A percentile compares a stretch with the other conserved stretches of the same genome.
Evolutionary conservation across 1,140 invertebrate genomes (phyloP).

Genomic region (Drusus annulatus): DNA sequence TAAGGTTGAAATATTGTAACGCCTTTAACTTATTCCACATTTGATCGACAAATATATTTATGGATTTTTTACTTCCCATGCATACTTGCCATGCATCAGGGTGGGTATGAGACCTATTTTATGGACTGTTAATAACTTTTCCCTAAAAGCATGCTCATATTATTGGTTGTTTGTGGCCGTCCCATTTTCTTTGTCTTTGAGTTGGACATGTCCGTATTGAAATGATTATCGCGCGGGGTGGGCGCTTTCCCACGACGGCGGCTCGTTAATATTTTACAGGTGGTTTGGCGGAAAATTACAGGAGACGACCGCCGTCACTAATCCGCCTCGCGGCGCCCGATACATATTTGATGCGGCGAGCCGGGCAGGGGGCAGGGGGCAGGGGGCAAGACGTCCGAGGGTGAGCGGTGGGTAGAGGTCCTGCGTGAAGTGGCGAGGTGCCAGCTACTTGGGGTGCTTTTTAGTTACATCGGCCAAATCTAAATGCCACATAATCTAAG

Average conservation of each 20-base stretch:
- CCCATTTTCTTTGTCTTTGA: neutral
- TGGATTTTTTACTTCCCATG: too few relatives aligned
- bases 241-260: constrained; percentile 8
- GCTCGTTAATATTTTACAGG: constrained; percentile 37
- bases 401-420: neutral
- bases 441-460: too few relatives aligned
- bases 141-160: too few relatives aligned
- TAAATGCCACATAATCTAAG: too few relatives aligned
- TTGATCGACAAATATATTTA: too few relatives aligned
- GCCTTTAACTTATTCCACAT: too few relatives aligned
- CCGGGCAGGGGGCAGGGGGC: neutral
- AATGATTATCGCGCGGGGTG: neutral
- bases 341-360: constrained; percentile 23
- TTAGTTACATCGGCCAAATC: too few relatives aligned
- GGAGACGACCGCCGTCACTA: constrained; percentile 14
- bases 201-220: neutral
- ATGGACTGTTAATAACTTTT: too few relatives aligned
- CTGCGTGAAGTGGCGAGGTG: neutral
- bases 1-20: too few relatives aligned
- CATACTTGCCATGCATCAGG: too few relatives aligned
- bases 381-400: neutral
- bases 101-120: too few relatives aligned
- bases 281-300: constrained; percentile 33
- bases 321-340: constrained; percentile 1
- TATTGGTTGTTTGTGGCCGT: too few relatives aligned